phyloP scores from a whole-genome alignment of 2,797 vertebrate species.

The Philypnodon macrostomus region DNA sequence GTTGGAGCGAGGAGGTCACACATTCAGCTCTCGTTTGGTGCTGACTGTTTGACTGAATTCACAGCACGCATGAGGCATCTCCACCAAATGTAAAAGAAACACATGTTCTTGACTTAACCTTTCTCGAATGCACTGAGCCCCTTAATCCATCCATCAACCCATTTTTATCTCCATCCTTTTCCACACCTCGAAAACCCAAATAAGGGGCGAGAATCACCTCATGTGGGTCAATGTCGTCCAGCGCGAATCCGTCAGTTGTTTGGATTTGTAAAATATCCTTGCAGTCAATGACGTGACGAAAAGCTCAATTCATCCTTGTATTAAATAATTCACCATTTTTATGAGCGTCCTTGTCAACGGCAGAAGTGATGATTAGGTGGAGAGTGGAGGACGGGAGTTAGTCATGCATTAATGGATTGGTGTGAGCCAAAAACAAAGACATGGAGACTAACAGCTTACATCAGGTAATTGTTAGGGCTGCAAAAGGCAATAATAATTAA shows the following conservation, averaged over 20 bases:
- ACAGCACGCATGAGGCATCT: no score
- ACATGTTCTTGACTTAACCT: conserved; percentile 46
- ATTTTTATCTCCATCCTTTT: background rate
- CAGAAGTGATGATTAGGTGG: conserved; percentile 64
- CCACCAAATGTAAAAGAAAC: conserved; percentile 37
- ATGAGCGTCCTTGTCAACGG: conserved; percentile 67
- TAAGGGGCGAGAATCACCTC: conserved; percentile 13
- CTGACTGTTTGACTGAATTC: no score
- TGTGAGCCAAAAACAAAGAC: conserved; percentile 48
- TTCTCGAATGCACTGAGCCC: conserved; percentile 28
- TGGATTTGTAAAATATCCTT: conserved; percentile 68
- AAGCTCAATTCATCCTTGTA: conserved; percentile 55
- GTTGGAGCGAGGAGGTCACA: no score
- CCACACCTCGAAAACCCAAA: conserved; percentile 26
- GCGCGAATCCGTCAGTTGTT: conserved; percentile 39
- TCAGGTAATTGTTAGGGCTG: conserved; percentile 19
- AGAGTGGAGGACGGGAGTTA: conserved; percentile 49
- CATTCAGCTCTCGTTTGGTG: no score
- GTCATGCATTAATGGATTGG: conserved; percentile 40
- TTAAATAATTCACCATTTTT: conserved; percentile 65
- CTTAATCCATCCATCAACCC: conserved; percentile 39
- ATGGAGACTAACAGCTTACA: conserved; percentile 29
- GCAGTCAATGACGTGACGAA: conserved; percentile 54
- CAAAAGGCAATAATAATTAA: background rate
- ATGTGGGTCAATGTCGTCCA: conserved; percentile 37